Conservation (phyloP, 2,797 vertebrate genomes). For the Semotilus atromaculatus region DNA sequence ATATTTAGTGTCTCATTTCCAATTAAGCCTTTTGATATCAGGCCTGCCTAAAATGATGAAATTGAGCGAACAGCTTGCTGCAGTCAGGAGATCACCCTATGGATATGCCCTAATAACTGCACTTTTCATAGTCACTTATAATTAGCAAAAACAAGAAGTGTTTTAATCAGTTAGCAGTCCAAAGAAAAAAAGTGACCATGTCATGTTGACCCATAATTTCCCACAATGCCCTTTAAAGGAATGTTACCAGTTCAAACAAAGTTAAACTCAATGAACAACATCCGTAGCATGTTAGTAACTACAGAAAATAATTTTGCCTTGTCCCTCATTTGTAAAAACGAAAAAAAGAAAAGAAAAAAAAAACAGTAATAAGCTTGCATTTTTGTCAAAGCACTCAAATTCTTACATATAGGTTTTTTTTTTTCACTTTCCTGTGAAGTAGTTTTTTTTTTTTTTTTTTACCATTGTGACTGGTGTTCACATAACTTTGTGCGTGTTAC, state of each 20-base stretch:
- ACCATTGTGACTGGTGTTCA: background rate
- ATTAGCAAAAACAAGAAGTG: constrained; percentile 51
- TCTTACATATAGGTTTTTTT: background rate
- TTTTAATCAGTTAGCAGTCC: constrained; percentile 49
- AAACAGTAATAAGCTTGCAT: background rate
- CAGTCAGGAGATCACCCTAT: constrained; percentile 54
- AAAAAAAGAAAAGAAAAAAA: no score
- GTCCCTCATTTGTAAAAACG: background rate
- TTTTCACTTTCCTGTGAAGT: background rate
- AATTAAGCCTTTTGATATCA: constrained; percentile 62
- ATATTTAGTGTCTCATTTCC: constrained; percentile 65
- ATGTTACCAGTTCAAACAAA: background rate
- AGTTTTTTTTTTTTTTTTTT: background rate
- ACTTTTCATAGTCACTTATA: constrained; percentile 62
- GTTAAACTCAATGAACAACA: background rate
- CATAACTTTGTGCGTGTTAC: background rate
- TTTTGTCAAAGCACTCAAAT: background rate
- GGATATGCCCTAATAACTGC: constrained; percentile 60
- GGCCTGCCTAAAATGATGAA: constrained; percentile 58
- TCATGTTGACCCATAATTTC: constrained; percentile 37
- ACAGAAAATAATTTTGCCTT: background rate
- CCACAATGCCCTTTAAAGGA: background rate
- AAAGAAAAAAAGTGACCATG: constrained; percentile 32
- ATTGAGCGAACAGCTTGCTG: constrained; percentile 48
- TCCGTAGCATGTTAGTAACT: background rate